phyloP scores from a whole-genome alignment of 1,140 invertebrate genomes.

The Periplaneta americana region DNA sequence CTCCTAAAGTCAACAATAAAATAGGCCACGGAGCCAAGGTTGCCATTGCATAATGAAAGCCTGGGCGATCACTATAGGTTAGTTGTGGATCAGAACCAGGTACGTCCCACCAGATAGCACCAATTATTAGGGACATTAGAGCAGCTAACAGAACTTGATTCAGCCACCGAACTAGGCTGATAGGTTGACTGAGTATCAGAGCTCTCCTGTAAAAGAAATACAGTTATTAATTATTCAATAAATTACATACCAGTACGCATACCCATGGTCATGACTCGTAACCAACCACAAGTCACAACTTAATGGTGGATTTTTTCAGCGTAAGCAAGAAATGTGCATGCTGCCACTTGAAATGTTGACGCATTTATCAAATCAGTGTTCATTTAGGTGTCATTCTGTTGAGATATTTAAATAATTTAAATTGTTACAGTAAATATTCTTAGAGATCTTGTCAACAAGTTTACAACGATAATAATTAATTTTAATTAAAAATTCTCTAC shows the following conservation, averaged over 20 bases:
- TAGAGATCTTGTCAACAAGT: too few species aligned
- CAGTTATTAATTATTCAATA: neutral
- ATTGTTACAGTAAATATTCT: too few species aligned
- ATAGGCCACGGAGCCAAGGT: conserved; percentile 71
- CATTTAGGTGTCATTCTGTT: too few species aligned
- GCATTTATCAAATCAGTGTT: too few species aligned
- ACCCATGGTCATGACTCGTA: neutral
- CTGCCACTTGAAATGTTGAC: neutral
- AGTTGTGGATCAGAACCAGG: conserved; percentile 66
- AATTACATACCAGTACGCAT: neutral
- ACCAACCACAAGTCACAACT: neutral
- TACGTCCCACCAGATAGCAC: conserved; percentile 85
- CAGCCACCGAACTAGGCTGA: conserved; percentile 71
- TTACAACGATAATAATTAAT: too few species aligned
- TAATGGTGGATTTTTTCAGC: neutral
- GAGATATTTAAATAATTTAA: too few species aligned
- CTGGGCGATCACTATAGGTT: conserved; percentile 61
- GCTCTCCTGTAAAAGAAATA: conserved; percentile 48
- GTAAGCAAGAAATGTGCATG: neutral
- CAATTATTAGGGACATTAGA: conserved; percentile 74
- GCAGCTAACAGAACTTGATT: conserved; percentile 70
- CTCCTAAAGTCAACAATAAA: conserved; percentile 57
- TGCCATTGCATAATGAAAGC: conserved; percentile 79
- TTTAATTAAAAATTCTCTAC: too few species aligned
- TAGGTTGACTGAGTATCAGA: conserved; percentile 81